Evolutionary conservation across 1,140 invertebrate species (phyloP).

Genomic region (Rhizoglyphus robini): DNA sequence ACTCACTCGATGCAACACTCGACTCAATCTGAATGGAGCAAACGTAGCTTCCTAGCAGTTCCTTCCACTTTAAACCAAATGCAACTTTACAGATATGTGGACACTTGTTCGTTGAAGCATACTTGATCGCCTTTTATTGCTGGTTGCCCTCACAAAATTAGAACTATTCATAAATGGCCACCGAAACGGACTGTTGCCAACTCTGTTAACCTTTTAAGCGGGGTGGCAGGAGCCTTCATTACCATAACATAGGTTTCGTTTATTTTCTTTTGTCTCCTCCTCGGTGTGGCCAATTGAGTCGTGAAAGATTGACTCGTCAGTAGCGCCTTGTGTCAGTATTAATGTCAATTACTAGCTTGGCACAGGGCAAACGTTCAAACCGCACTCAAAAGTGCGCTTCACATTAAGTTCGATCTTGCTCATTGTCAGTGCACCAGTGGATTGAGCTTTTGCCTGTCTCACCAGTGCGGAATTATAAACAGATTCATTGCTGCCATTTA

Average conservation of each 20-base stretch:
- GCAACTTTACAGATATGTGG: not conserved
- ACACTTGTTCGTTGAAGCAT: not conserved
- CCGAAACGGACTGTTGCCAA: not conserved
- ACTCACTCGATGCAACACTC: too few relatives aligned
- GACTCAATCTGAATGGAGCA: too few relatives aligned
- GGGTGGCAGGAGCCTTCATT: not conserved
- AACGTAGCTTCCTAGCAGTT: too few relatives aligned
- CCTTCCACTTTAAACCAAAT: too few relatives aligned
- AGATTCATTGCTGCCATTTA: conserved; percentile 14
- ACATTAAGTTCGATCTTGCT: not conserved
- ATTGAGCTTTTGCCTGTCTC: not conserved
- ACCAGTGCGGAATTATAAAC: not conserved
- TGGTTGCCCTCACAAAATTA: not conserved
- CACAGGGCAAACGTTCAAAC: not conserved
- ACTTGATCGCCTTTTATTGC: not conserved
- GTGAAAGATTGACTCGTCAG: not conserved
- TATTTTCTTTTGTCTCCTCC: conserved; percentile 10
- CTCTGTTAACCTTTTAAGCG: not conserved
- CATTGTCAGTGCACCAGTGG: too few relatives aligned
- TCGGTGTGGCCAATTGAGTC: not conserved
- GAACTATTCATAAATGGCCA: not conserved
- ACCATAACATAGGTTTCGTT: conserved; percentile 14
- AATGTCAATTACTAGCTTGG: not conserved
- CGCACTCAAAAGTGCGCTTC: not conserved
- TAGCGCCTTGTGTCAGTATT: not conserved